Base-by-base conservation (phyloP, 2,113 vertebrate genomes). In the Heterochromis multidens region DNA sequence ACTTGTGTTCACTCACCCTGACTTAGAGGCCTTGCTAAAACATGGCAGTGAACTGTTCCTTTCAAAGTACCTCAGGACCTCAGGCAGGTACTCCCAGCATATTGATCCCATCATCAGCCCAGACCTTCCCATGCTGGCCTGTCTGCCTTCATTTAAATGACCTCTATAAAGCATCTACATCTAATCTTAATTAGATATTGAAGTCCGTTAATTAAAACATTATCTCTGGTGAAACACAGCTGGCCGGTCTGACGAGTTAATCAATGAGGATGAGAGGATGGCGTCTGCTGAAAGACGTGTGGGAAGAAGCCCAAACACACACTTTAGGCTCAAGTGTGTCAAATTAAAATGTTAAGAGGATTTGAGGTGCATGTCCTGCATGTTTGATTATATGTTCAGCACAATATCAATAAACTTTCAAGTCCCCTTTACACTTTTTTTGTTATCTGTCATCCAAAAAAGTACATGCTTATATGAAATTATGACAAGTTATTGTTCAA, bases 181-280 rank as follows among this genome's bases (percentile, higher is more conserved):
- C 94, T 93, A 85, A 94, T 95, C 94, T 95, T 95, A 95, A 95
- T 95, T 94, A 94, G 94, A 94, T 95, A 95, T 94, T 95, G 95
- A 95, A 94, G 95, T 94, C 84, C 90, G 87, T 94, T 95, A 95
- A 95, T 95, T 95, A 95, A 95, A 95, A 94, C 95, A 95, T 95
- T 94, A 95, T 95, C 93, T 95, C 85, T 77, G 87, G 90, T 84
- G 17, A 92, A 92, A 94, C 94, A 94, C 92, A 92, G 89, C 91
- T 91, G 93, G 92, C 77, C 80, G 61, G 80, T 87, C 87, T 90
- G 93, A 95, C 70, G 83, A 91, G 80, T 89, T 89, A 93, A 95
- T 95, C 95, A 89, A 95, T 95, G 91, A 60, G 89, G 93, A 93
- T 91, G 92, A 91, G 90, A 83, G 90, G 88, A 83, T 87, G 91